Evolutionary conservation across 2,888 invertebrate genomes (phyloP), one percentile per base, ranked within the genome.

Genomic region (Rhogogaster chlorosoma): DNA sequence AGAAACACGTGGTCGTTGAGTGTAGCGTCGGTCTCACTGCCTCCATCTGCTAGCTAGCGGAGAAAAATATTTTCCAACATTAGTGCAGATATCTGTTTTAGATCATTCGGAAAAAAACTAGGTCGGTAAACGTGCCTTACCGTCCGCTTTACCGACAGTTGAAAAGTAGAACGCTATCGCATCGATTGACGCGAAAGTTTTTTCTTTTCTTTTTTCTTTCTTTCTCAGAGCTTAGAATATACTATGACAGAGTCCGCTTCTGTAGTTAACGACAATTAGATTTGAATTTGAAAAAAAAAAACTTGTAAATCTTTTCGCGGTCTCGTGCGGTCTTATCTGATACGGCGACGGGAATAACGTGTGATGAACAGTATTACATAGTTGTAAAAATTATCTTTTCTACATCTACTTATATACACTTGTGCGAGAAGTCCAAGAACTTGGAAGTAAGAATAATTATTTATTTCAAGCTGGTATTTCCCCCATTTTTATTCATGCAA

Each of bases 1-100:
- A 45, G 26, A 42, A 53, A 75, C 78, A 78, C 78, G 78, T 78
- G 78, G 78, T 57, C 78, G 78, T 15, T 12, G 32, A 36, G 32
- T 49, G 32, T 18, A 18, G n/a, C 36, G 53, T 18, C 4, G 18
- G 5, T 22, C 36, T 29, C 32, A 78, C 78, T 78, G 36, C 26
- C 53, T 78, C 78, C 36, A 78, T 32, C 78, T 57, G 18, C 10
- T 53, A 22, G 10, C 49, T 18, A 32, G 26, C 57, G 6, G 26
- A 26, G 75, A 26, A n/a, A 22, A 45, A 26, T 45, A 45, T 10
- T 3, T 22, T 32, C 12, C 1, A 7, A 45, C 1, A 29, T n/a
- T n/a, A 26, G 32, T 29, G 49, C 29, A 78, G 57, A 53, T 32
- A 26, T 57, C 78, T 49, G 78, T 29, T 53, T 78, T 57, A 53